Base-by-base conservation (phyloP, 2,113 vertebrate species). In the Brachyhypopomus occidentalis region DNA sequence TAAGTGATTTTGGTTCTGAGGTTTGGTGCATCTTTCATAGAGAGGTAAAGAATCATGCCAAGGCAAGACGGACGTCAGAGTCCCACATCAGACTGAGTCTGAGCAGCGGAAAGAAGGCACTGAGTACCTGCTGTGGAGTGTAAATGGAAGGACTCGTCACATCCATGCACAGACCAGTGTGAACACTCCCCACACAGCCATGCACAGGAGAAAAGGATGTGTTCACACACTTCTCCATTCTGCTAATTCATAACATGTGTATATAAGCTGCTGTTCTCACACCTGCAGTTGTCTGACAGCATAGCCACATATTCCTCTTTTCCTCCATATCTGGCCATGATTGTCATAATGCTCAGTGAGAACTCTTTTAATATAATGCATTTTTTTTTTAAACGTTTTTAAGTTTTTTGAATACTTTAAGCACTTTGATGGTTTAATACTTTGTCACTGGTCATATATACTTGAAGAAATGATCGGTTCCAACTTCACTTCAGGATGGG, bases 21-120 rank as follows among this genome's bases (percentile, higher is more conserved):
- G 55, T 11, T 9, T 34, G 55, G 19, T 55, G 22, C 62, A 41
- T 58, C 55, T 19, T 38, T 25, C 63, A 58, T 69, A 93, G 92
- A 84, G 91, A 92, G 67, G 89, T 89, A 2, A 94, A 94, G 80
- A 92, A 88, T 80, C 87, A 67, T 2, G 87, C 75, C 5, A 89
- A 70, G 22, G 56, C 87, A 41, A 78, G 79, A 25, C 82, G 67
- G 2, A 27, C 79, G 71, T 87, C 63, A 0, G 34, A 89, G 0
- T 3, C 90, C 0, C 52, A 71, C 22, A 87, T 87, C 56, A 86
- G 75, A 20, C 89, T 92, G 56, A 85, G 71, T 87, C 34, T 67
- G 11, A 25, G 66, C 17, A 85, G 78, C 19, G 25, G 66, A 0
- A 89, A 81, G 85, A 88, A 84, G 56, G 82, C 86, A 4, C 64